A percentile compares a stretch with the other conserved stretches of the same genome.
phyloP scores from a whole-genome alignment of 2,113 vertebrate genomes.

The Rhadina sibilatrix region DNA sequence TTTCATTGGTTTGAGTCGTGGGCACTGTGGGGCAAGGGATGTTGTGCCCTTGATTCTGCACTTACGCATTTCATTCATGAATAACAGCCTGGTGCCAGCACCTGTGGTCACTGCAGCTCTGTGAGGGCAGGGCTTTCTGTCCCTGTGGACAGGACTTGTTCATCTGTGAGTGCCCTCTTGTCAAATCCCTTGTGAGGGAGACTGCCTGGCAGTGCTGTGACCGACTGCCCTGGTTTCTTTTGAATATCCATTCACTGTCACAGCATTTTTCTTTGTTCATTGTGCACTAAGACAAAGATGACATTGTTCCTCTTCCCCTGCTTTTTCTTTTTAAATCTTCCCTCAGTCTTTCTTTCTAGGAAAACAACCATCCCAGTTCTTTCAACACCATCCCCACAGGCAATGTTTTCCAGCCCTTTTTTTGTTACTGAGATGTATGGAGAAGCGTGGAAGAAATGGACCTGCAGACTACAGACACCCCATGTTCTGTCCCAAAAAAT shows the following conservation, averaged over 20 bases:
- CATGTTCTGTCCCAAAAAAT: background rate
- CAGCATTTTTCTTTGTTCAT: conserved; percentile 4
- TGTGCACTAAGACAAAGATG: background rate
- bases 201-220: background rate
- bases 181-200: background rate
- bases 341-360: background rate
- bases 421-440: background rate
- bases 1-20: background rate
- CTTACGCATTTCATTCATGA: background rate
- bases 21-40: fast-evolving
- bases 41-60: background rate
- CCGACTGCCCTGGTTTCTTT: background rate
- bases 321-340: background rate
- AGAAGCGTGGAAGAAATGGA: background rate
- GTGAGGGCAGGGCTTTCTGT: background rate
- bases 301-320: background rate
- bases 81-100: fast-evolving
- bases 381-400: background rate
- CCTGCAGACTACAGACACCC: background rate
- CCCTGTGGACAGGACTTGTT: fast-evolving
- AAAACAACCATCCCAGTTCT: background rate
- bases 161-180: background rate
- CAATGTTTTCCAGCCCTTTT: background rate
- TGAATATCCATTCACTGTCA: background rate
- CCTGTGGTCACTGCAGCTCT: background rate